A percentile compares a stretch with the other conserved stretches of the same genome.
Conservation (phyloP, 1,140 invertebrate genomes). For the Bacillus rossius region DNA sequence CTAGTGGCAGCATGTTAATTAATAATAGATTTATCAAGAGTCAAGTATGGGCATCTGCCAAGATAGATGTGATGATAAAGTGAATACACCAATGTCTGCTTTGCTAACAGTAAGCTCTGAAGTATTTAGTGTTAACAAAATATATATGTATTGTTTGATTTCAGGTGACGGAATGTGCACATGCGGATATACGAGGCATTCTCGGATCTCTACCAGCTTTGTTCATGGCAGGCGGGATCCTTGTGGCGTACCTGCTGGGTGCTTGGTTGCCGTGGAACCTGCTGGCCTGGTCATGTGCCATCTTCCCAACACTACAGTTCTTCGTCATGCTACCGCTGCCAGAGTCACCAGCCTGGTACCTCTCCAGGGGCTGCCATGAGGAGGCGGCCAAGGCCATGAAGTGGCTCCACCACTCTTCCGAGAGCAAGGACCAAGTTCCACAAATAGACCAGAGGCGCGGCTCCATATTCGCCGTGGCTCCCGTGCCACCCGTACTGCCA, state of each 20-base stretch:
- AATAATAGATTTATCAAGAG: no score
- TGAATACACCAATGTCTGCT: no score
- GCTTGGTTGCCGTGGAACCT: constrained; percentile 51
- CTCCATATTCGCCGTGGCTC: neutral
- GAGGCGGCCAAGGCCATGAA: constrained; percentile 43
- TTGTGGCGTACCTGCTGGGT: constrained; percentile 53
- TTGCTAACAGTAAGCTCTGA: no score
- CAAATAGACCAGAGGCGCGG: constrained; percentile 14
- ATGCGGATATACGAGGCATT: constrained; percentile 53
- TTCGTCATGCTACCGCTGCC: constrained; percentile 47
- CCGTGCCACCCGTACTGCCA: neutral
- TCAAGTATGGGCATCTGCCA: no score
- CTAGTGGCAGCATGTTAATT: no score
- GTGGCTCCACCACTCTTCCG: constrained; percentile 39
- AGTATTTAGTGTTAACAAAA: no score
- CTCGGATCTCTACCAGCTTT: constrained; percentile 57
- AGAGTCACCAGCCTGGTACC: constrained; percentile 52
- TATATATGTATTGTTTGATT: no score
- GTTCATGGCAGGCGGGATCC: constrained; percentile 55
- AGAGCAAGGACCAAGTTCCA: neutral
- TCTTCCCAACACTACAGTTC: constrained; percentile 40
- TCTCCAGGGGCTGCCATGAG: constrained; percentile 41
- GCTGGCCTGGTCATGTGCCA: constrained; percentile 45
- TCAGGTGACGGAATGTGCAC: constrained; percentile 57
- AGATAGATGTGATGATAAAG: no score